Evolutionary conservation across 2,113 vertebrate species (phyloP).

Genomic region (Eonycteris spelaea): DNA sequence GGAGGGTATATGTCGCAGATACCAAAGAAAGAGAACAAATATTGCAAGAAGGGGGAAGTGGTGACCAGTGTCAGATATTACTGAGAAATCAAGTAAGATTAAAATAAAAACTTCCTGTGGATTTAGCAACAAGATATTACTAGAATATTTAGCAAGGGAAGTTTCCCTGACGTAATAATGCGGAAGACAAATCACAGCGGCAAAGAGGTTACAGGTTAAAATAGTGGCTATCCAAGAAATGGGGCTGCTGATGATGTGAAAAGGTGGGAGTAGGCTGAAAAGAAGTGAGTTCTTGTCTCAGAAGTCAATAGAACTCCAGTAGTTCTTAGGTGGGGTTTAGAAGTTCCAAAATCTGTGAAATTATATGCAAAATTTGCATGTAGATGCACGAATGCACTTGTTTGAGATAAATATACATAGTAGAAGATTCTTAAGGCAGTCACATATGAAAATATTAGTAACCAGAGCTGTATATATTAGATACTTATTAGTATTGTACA

Average conservation of each 20-base stretch:
- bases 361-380: neutral
- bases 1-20: neutral
- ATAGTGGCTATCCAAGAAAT: neutral
- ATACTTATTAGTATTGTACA: neutral
- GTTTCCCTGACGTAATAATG: neutral
- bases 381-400: neutral
- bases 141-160: neutral
- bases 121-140: neutral
- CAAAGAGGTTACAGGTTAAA: neutral
- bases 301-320: neutral
- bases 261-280: neutral
- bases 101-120: neutral
- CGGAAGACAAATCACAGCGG: neutral
- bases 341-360: neutral
- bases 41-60: neutral
- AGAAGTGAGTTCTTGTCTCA: neutral
- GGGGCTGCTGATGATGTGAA: neutral
- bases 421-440: neutral
- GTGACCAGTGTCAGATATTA: neutral
- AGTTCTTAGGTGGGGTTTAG: neutral
- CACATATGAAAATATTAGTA: neutral
- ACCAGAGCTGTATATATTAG: neutral
- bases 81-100: neutral
- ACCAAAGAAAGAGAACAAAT: neutral
- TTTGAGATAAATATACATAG: neutral